Evolutionary conservation across 2,797 vertebrate genomes (phyloP).

Genomic region (Malacoraja senta): DNA sequence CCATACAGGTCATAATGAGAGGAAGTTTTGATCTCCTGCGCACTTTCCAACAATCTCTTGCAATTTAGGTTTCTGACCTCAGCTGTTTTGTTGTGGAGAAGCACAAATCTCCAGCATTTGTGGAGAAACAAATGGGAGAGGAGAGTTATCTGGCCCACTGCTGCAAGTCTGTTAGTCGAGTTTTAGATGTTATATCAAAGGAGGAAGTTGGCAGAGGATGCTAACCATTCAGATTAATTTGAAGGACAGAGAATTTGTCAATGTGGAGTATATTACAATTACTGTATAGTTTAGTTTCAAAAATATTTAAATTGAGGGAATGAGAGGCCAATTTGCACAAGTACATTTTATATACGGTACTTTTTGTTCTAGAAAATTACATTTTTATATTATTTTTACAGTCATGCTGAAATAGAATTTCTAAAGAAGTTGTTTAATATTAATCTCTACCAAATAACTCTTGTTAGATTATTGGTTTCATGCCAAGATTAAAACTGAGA

Average conservation of each 20-base stretch:
- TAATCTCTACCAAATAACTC: background rate
- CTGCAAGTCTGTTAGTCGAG: background rate
- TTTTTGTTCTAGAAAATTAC: slow-evolving; percentile 20
- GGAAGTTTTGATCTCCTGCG: background rate
- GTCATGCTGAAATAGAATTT: background rate
- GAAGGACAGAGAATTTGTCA: background rate
- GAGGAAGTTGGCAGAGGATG: background rate
- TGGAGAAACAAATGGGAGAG: too few species aligned
- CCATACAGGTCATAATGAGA: background rate
- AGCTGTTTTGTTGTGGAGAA: background rate
- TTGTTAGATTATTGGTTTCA: slow-evolving; percentile 8
- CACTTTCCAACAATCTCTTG: background rate
- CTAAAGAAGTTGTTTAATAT: slow-evolving; percentile 13
- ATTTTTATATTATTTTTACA: slow-evolving; percentile 17
- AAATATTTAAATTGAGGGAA: slow-evolving; percentile 25
- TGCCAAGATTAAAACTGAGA: slow-evolving; percentile 33
- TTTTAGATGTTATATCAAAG: background rate
- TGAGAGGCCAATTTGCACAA: background rate
- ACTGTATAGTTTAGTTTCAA: background rate
- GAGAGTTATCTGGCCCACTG: background rate
- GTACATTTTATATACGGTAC: background rate
- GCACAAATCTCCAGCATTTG: background rate
- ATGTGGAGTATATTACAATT: too few species aligned
- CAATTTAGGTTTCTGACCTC: background rate
- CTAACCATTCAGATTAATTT: background rate